These are phyloP conservation scores for Crocodylus rhombifer DNA, from an alignment of 2,797 vertebrate genomes.

Conservation along the genomic window DNA sequence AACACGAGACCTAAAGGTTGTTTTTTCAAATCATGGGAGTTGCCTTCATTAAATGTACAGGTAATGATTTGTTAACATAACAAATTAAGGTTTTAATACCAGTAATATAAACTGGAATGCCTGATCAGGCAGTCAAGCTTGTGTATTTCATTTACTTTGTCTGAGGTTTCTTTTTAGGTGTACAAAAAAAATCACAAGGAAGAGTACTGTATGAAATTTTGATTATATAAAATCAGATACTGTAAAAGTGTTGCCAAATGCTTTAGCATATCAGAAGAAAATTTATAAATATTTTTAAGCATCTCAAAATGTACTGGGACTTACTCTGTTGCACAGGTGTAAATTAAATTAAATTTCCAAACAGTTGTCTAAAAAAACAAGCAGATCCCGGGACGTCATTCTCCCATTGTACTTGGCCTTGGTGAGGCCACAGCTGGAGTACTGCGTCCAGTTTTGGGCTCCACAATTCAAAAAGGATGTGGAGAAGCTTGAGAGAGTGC, in stretches of 20 bases:
- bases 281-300: slow-evolving; percentile 84
- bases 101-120: slow-evolving; percentile 82
- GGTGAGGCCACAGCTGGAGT: too few species aligned
- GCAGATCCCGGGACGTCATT: too few species aligned
- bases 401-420: too few species aligned
- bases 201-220: slow-evolving; percentile 86
- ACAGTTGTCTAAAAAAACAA: too few species aligned
- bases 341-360: slow-evolving; percentile 64
- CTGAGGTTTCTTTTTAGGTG: slow-evolving; percentile 73
- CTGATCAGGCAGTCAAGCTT: slow-evolving; percentile 74
- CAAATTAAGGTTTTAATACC: slow-evolving; percentile 83
- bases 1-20: slow-evolving; percentile 81
- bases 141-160: slow-evolving; percentile 79
- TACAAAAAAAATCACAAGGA: slow-evolving; percentile 78
- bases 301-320: slow-evolving; percentile 79
- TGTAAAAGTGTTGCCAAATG: slow-evolving; percentile 92
- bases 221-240: slow-evolving; percentile 83
- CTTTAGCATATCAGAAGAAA: slow-evolving; percentile 83
- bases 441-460: too few species aligned
- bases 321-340: slow-evolving; percentile 79
- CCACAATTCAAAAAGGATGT: too few species aligned
- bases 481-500: too few species aligned
- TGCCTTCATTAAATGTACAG: slow-evolving; percentile 89
- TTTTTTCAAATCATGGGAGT: slow-evolving; percentile 86
- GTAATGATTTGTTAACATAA: slow-evolving; percentile 84